Evolutionary conservation across 2,888 invertebrate species (phyloP).

Genomic region (Caenorhabditis doughertyi): DNA sequence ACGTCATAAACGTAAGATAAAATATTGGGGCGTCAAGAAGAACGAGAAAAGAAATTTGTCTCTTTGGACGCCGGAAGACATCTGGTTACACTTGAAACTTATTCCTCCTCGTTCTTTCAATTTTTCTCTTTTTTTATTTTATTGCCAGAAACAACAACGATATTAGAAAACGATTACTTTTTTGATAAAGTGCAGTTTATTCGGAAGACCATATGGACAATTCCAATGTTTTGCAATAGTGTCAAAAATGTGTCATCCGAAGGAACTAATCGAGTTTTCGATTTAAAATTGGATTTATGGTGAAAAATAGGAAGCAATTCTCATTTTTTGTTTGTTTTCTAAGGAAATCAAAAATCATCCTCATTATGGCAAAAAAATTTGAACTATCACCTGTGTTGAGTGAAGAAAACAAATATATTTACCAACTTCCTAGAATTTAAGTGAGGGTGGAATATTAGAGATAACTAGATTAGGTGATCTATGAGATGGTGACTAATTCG

Average conservation of each 20-base stretch:
- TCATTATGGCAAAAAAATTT: constrained; percentile 2
- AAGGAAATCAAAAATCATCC: constrained; percentile 25
- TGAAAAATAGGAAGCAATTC: constrained; percentile 1
- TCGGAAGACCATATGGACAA: constrained; percentile 24
- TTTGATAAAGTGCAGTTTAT: constrained; percentile 21
- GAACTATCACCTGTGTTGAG: not conserved
- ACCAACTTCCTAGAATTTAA: not conserved
- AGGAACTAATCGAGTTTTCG: constrained; percentile 23
- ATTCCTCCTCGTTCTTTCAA: not conserved
- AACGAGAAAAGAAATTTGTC: constrained; percentile 21
- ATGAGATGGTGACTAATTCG: too few relatives aligned
- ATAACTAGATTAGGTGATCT: too few relatives aligned
- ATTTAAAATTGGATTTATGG: not conserved
- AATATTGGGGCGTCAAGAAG: constrained; percentile 36
- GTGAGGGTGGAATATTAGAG: not conserved
- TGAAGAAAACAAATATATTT: not conserved
- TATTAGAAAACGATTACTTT: constrained; percentile 22
- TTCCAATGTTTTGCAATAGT: constrained; percentile 1
- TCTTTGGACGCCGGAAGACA: constrained; percentile 26
- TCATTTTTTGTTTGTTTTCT: not conserved
- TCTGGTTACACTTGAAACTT: constrained; percentile 58
- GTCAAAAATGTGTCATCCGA: constrained; percentile 56
- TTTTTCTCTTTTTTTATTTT: not conserved
- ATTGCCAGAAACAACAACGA: not conserved
- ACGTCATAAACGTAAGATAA: constrained; percentile 49